These are phyloP conservation scores for Caenorhabditis drosophilae DNA, from an alignment of 2,888 invertebrate genomes.

Conservation along the genomic window DNA sequence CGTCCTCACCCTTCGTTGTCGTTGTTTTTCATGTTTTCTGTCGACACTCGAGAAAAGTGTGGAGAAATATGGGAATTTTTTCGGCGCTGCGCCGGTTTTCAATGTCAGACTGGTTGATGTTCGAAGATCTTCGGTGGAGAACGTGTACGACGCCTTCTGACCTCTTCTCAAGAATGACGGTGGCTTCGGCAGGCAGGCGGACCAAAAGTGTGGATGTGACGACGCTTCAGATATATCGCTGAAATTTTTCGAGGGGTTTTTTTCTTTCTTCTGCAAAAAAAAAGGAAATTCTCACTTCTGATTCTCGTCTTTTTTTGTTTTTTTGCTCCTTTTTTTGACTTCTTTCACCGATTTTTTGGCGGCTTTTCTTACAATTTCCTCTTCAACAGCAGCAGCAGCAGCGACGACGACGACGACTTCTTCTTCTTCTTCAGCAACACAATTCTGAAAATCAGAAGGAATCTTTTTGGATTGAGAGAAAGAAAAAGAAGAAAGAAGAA, in stretches of 20 bases:
- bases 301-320: constrained; percentile 32
- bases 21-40: constrained; percentile 37
- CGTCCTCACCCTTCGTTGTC: constrained; percentile 35
- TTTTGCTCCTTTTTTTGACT: constrained; percentile 14
- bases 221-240: constrained; percentile 28
- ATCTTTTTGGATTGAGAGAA: background rate
- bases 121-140: constrained; percentile 34
- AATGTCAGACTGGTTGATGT: no score
- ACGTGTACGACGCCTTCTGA: constrained; percentile 38
- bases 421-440: no score
- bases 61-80: constrained; percentile 14
- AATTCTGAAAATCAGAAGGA: constrained; percentile 20
- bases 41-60: constrained; percentile 7
- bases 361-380: constrained; percentile 15
- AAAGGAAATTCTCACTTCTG: constrained; percentile 23
- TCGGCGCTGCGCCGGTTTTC: constrained; percentile 11
- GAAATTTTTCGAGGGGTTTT: no score
- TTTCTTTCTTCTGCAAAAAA: background rate
- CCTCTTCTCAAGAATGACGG: constrained; percentile 27
- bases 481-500: constrained; percentile 2
- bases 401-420: no score
- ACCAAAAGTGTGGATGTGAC: no score
- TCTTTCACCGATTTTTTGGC: constrained; percentile 29
- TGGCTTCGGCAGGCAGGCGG: constrained; percentile 18
- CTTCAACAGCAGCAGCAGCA: constrained; percentile 7